A percentile compares a stretch with the other conserved stretches of the same genome.
Evolutionary conservation across 1,140 invertebrate species (phyloP).

Genomic region (Halyomorpha halys): DNA sequence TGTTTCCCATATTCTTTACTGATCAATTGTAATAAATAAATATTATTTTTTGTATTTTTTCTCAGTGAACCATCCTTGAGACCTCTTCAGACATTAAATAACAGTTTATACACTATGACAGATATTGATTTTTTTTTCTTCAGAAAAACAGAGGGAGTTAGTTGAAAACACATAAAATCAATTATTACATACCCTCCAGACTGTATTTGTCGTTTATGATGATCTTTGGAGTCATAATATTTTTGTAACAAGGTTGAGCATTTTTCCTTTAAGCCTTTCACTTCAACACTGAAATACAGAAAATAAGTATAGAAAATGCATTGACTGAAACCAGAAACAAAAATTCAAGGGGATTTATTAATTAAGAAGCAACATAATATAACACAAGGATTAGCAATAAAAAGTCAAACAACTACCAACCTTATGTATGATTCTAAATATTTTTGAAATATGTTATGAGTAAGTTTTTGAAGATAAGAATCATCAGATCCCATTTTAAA

Average conservation of each 20-base stretch:
- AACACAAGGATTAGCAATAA: not conserved
- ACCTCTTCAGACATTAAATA: too few species aligned
- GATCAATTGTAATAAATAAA: too few species aligned
- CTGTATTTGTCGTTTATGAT: slow-evolving; percentile 82
- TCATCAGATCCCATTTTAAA: slow-evolving; percentile 75
- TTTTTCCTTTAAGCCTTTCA: slow-evolving; percentile 63
- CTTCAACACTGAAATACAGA: slow-evolving; percentile 51
- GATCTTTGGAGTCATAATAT: slow-evolving; percentile 89
- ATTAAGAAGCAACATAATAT: not conserved
- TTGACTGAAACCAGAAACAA: slow-evolving; percentile 11
- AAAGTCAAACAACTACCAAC: slow-evolving; percentile 38
- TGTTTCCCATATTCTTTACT: too few species aligned
- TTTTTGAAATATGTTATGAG: slow-evolving; percentile 71
- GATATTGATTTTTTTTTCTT: too few species aligned
- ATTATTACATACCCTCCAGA: slow-evolving; percentile 46
- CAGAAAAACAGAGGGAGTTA: not conserved
- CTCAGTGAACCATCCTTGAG: too few species aligned
- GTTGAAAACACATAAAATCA: not conserved
- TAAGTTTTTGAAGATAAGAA: slow-evolving; percentile 67
- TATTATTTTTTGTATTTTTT: too few species aligned
- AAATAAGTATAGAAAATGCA: slow-evolving; percentile 17
- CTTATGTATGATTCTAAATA: slow-evolving; percentile 67
- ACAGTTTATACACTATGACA: too few species aligned
- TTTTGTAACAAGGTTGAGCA: slow-evolving; percentile 61
- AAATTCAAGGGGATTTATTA: not conserved